Evolutionary conservation across 1,140 invertebrate species (phyloP), one percentile per base, ranked within the genome.

Genomic region (Conus ventricosus): DNA sequence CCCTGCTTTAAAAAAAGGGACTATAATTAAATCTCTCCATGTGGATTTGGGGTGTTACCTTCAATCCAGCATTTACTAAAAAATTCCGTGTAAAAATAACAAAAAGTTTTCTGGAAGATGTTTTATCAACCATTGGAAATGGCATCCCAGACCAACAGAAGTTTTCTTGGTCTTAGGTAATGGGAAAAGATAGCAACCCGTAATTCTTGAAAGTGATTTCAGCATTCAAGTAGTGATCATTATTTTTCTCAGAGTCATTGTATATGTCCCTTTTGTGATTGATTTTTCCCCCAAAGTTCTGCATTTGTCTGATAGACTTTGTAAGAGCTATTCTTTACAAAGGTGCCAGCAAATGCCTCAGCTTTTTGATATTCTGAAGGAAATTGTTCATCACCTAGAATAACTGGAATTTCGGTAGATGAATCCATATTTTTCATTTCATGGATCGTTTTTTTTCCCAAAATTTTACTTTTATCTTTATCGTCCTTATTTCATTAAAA

Each of bases 351-450:
- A 75, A 75, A 75, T 23, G 17, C n/a, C 71, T 75, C 71, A 75
- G 71, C 71, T 25, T 75, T 75, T 75, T 17, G 20, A 8, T 17
- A 20, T 75, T 13, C 20, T 25, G 71, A 75, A 13, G 71, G 71
- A 25, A 75, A n/a, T 75, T 75, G 20, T 25, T n/a, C 71, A 75
- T 75, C n/a, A 75, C n/a, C 20, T 75, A 25, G 8, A n/a, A 25
- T 75, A 75, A 75, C n/a, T n/a, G 71, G 71, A 25, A 20, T 4
- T 13, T 1, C 1, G 71, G 71, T n/a, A 6, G n/a, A 75, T 75
- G 71, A 75, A 75, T 75, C 17, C 71, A n/a, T 6, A 75, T 75
- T 75, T 75, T 75, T 75, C 71, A 75, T 75, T 75, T 75, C 71
- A 20, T 25, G 17, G 20, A 75, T 25, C 20, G 4, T 75, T 23